Conservation (phyloP, 2,888 invertebrate genomes). For the Lymantria dispar region DNA sequence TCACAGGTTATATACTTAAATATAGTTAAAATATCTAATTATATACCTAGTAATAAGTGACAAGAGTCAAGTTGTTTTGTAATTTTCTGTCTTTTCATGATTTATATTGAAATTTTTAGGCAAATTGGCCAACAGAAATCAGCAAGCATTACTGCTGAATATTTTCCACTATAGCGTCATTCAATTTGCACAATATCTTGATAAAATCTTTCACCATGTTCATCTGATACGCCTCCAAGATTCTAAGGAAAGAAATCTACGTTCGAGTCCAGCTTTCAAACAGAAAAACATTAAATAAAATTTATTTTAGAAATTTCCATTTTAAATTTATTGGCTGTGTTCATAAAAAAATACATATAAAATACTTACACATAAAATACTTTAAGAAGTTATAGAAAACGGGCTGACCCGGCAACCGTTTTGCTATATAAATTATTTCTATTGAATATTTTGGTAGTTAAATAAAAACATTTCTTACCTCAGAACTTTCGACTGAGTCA, state of each 20-base stretch:
- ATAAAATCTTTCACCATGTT: neutral
- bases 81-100: neutral
- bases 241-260: neutral
- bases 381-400: too few species aligned
- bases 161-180: neutral
- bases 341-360: too few species aligned
- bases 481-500: too few species aligned
- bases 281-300: too few species aligned
- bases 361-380: too few species aligned
- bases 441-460: too few species aligned
- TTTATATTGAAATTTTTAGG: neutral
- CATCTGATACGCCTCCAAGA: neutral
- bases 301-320: too few species aligned
- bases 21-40: neutral
- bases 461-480: too few species aligned
- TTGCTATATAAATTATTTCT: too few species aligned
- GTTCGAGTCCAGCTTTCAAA: neutral
- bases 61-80: neutral
- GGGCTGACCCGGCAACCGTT: too few species aligned
- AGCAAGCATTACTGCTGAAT: neutral
- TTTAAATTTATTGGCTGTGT: too few species aligned
- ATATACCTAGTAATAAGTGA: too few species aligned
- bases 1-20: neutral
- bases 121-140: neutral
- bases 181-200: neutral